Evolutionary conservation across 2,113 vertebrate species (phyloP), one percentile per base, ranked within the genome.

Genomic region (Callipepla californica): DNA sequence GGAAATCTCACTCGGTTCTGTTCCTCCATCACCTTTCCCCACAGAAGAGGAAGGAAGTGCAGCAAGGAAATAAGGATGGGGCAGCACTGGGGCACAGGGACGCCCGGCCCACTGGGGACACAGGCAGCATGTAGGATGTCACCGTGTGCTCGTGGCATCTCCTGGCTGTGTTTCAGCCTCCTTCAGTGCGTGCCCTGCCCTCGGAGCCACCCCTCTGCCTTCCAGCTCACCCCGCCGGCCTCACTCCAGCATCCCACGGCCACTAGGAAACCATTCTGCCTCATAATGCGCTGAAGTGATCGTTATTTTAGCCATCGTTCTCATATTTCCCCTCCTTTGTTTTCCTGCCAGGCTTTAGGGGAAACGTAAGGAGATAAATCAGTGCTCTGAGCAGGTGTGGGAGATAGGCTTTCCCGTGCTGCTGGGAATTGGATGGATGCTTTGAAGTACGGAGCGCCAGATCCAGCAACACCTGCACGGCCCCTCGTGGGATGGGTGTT

Each of bases 321-420:
- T 96, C 91, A 25, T 80, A 80, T 95, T 94, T 96, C 96, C 51
- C 40, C 44, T 48, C 81, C 93, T 95, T 94, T 92, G 91, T 95
- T 93, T 91, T 83, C 81, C 85, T 94, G 96, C 95, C 95, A 91
- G 91, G 68, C 87, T 91, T 78, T 72, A 83, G 67, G 92, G 82
- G 76, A 94, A 96, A 87, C 68, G 58, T 66, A 50, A 80, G 70
- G 0, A 94, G 93, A 95, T 92, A 92, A 93, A 92, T 92, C 85
- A 89, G 89, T 26, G 87, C 87, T 80, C 81, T 0, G 40, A 94
- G 90, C 87, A 92, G 93, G 87, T 91, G 87, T 61, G 75, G 82
- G 72, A 82, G 87, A 65, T 32, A 68, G 78, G 68, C 65, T 72
- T 84, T 82, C 45, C 62, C 5, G 0, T 10, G 86, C 91, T 73